phyloP scores from a whole-genome alignment of 2,797 vertebrate species.

The Erethizon dorsatum region DNA sequence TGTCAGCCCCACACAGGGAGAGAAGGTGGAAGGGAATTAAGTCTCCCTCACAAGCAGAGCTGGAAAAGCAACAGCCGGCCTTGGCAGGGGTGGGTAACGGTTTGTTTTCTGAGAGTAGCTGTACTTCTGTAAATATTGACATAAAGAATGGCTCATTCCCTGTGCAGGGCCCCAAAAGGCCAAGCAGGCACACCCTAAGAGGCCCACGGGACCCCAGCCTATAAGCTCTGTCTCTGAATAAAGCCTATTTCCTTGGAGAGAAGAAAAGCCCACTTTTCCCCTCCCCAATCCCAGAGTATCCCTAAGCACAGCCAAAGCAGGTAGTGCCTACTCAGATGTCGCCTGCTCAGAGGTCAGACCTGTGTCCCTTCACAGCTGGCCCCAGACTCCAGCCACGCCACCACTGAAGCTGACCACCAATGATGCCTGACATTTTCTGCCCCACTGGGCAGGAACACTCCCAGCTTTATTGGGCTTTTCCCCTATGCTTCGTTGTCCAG shows the following conservation, averaged over 20 bases:
- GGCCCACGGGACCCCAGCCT: neutral
- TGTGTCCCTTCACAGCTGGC: neutral
- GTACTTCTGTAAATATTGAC: neutral
- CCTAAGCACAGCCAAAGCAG: neutral
- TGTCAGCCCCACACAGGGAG: neutral
- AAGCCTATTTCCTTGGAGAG: neutral
- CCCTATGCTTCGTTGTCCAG: neutral
- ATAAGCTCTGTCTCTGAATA: neutral
- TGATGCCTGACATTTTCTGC: conserved; percentile 24
- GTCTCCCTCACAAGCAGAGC: neutral
- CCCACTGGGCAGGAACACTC: conserved; percentile 31
- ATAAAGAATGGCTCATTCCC: neutral
- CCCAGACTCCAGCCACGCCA: neutral
- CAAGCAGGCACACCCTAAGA: neutral
- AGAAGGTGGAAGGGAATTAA: neutral
- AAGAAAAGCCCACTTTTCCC: neutral
- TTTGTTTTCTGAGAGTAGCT: neutral
- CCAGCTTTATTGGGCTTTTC: neutral
- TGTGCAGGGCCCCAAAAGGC: neutral
- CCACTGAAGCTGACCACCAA: neutral
- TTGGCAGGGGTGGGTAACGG: neutral
- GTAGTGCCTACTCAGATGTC: neutral
- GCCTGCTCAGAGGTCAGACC: neutral
- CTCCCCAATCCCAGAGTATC: neutral
- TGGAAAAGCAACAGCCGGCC: neutral